Conservation (phyloP, 2,888 invertebrate species). For the Lacanobia wlatinum region DNA sequence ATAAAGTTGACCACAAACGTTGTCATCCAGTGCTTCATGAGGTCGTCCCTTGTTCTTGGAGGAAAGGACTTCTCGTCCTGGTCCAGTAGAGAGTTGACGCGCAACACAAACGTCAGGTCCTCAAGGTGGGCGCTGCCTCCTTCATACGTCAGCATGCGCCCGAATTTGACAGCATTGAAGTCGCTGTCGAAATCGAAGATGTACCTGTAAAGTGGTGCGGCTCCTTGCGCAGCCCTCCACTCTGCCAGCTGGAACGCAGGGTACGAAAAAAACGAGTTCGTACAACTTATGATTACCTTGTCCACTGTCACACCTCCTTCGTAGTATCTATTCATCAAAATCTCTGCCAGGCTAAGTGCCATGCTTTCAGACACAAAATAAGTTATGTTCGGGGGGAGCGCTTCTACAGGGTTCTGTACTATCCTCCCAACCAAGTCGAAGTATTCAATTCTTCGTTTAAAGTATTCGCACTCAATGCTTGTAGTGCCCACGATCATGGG, state of each 20-base stretch:
- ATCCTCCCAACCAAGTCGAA: conserved; percentile 38
- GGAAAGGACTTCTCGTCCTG: conserved; percentile 45
- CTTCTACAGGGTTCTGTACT: conserved; percentile 67
- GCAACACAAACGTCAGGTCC: conserved; percentile 85
- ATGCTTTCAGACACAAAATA: conserved; percentile 45
- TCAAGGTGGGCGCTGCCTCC: conserved; percentile 81
- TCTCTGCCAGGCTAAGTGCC: conserved; percentile 43
- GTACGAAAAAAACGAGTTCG: conserved; percentile 64
- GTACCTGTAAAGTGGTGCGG: conserved; percentile 83
- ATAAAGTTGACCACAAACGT: conserved; percentile 59
- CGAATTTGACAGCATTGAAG: conserved; percentile 78
- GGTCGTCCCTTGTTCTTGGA: conserved; percentile 51
- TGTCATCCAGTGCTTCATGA: conserved; percentile 65
- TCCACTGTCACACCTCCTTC: conserved; percentile 53
- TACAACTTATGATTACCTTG: conserved; percentile 47
- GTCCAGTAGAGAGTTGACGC: conserved; percentile 61
- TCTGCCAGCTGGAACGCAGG: conserved; percentile 67
- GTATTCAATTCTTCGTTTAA: conserved; percentile 35
- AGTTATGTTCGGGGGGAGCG: conserved; percentile 56
- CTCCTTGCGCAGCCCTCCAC: conserved; percentile 50
- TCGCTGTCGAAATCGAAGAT: conserved; percentile 84
- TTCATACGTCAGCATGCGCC: conserved; percentile 66
- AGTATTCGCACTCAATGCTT: conserved; percentile 53
- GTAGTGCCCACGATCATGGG: conserved; percentile 67
- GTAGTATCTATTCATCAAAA: conserved; percentile 58